These are phyloP conservation scores for Lycia hirtaria DNA, from an alignment of 2,888 invertebrate species.

Conservation along the genomic window DNA sequence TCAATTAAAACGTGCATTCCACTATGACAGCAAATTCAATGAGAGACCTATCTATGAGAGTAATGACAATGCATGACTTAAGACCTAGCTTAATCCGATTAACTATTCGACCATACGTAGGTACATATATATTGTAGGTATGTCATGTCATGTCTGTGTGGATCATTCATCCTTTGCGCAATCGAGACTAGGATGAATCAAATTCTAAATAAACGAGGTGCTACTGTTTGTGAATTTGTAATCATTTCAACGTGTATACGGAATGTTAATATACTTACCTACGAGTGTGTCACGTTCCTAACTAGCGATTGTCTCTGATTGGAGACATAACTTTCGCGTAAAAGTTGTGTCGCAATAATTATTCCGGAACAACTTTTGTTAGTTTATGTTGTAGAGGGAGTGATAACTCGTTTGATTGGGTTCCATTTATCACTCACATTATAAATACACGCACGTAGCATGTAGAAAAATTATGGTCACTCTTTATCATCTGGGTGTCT, in stretches of 20 bases:
- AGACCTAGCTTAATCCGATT: no score
- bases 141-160: no score
- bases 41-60: no score
- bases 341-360: background rate
- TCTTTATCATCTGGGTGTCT: no score
- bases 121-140: background rate
- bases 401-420: background rate
- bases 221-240: conserved; percentile 20
- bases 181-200: conserved; percentile 21
- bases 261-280: conserved; percentile 16
- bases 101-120: no score
- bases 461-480: no score
- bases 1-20: no score
- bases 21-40: no score
- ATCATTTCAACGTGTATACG: conserved; percentile 9
- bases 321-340: background rate
- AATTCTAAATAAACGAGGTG: conserved; percentile 17
- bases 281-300: background rate
- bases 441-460: no score
- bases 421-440: background rate
- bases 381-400: background rate
- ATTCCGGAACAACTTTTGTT: background rate
- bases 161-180: conserved; percentile 5
- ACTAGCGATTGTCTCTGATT: conserved; percentile 4
- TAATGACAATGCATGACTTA: no score